Conservation (phyloP, 2,113 vertebrate genomes). For the Macrotis lagotis region DNA sequence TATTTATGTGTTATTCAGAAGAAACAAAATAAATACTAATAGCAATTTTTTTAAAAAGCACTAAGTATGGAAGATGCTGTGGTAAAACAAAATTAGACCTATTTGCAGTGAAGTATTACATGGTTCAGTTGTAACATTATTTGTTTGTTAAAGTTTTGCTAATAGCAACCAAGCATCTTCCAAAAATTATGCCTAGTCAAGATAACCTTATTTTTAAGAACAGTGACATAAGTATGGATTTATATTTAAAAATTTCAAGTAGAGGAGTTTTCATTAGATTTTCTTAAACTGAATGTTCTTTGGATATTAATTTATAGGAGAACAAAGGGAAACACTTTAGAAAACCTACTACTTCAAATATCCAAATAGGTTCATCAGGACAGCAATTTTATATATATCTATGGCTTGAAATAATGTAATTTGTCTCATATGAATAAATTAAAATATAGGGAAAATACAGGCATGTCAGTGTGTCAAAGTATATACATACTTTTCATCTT, state of each 20-base stretch:
- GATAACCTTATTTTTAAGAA: neutral
- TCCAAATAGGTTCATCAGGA: neutral
- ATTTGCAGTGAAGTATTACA: no score
- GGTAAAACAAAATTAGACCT: no score
- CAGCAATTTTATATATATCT: neutral
- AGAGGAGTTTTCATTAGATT: neutral
- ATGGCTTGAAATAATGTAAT: neutral
- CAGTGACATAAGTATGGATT: neutral
- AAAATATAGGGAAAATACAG: neutral
- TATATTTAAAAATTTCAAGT: neutral
- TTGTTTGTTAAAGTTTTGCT: no score
- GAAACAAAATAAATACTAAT: no score
- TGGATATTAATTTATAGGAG: neutral
- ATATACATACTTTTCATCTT: neutral
- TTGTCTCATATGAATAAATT: neutral
- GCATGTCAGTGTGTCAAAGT: neutral
- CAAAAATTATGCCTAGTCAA: no score
- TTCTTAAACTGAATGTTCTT: neutral
- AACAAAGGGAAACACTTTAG: neutral
- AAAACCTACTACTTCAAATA: neutral
- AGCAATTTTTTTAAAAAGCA: no score
- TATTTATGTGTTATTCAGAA: no score
- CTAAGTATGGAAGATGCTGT: no score
- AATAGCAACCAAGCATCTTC: no score
- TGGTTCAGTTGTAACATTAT: no score